Conservation (phyloP, 2,797 vertebrate genomes). For the Phoeniculus purpureus region DNA sequence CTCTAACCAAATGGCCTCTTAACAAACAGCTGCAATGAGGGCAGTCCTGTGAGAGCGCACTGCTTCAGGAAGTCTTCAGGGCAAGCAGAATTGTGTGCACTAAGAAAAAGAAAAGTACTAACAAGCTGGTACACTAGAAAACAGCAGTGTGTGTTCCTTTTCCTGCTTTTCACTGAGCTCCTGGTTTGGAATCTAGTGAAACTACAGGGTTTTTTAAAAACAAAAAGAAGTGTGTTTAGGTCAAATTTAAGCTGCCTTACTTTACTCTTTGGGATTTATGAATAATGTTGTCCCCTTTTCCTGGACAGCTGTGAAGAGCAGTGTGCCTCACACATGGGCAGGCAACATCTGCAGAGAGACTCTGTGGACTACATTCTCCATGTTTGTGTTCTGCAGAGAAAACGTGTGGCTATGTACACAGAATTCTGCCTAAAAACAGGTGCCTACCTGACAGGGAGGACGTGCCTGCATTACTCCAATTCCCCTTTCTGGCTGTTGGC, state of each 20-base stretch:
- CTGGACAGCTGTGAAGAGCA: neutral
- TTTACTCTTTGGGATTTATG: neutral
- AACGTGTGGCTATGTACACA: neutral
- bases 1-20: neutral
- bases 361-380: neutral
- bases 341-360: accelerated
- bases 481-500: neutral
- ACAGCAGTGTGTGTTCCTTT: neutral
- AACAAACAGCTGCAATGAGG: neutral
- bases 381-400: neutral
- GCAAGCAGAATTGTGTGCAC: neutral
- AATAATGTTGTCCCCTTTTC: neutral
- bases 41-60: neutral
- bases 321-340: neutral
- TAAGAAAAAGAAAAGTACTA: neutral
- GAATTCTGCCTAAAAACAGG: neutral
- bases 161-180: neutral
- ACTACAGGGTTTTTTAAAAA: neutral
- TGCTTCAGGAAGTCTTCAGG: neutral
- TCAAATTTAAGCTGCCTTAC: neutral
- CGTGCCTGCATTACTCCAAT: neutral
- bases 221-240: neutral
- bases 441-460: neutral
- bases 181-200: neutral
- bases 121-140: neutral